Evolutionary conservation across 1,140 invertebrate genomes (phyloP).

Genomic region (Panagrolaimus sp.): DNA sequence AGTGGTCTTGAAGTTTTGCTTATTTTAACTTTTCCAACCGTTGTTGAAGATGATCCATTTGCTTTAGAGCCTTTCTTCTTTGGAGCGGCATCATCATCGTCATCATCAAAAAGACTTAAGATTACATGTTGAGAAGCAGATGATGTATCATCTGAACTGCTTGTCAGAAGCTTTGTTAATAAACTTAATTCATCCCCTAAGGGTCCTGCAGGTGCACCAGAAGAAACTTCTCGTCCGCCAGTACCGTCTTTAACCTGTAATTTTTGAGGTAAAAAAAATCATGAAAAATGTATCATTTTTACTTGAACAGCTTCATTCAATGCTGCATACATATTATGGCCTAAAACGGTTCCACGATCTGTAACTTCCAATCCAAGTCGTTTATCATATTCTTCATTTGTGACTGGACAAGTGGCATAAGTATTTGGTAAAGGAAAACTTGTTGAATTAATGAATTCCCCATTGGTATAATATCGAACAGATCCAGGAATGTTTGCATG

Average conservation of each 20-base stretch:
- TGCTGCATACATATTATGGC: not conserved
- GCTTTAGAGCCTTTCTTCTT: not conserved
- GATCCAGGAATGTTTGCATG: slow-evolving; percentile 31
- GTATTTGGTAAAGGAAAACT: slow-evolving; percentile 29
- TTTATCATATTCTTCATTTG: slow-evolving; percentile 16
- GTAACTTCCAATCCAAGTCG: not conserved
- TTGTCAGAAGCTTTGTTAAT: slow-evolving; percentile 35
- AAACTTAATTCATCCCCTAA: slow-evolving; percentile 44
- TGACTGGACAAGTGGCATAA: slow-evolving; percentile 5
- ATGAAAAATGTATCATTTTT: not conserved
- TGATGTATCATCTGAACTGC: not conserved
- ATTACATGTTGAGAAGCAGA: slow-evolving; percentile 35
- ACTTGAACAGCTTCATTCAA: slow-evolving; percentile 1
- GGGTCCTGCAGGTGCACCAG: not conserved
- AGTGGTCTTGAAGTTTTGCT: not conserved
- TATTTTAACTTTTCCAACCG: not conserved
- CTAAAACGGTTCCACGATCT: slow-evolving; percentile 2
- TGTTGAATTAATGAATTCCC: slow-evolving; percentile 36
- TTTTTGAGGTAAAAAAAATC: not conserved
- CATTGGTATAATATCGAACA: slow-evolving; percentile 44
- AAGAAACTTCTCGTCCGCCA: not conserved
- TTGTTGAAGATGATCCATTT: not conserved
- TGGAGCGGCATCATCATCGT: slow-evolving; percentile 23
- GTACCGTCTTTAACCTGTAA: slow-evolving; percentile 11
- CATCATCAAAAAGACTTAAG: slow-evolving; percentile 39